phyloP scores from a whole-genome alignment of 2,113 vertebrate genomes.

The Dipodomys stephensi region DNA sequence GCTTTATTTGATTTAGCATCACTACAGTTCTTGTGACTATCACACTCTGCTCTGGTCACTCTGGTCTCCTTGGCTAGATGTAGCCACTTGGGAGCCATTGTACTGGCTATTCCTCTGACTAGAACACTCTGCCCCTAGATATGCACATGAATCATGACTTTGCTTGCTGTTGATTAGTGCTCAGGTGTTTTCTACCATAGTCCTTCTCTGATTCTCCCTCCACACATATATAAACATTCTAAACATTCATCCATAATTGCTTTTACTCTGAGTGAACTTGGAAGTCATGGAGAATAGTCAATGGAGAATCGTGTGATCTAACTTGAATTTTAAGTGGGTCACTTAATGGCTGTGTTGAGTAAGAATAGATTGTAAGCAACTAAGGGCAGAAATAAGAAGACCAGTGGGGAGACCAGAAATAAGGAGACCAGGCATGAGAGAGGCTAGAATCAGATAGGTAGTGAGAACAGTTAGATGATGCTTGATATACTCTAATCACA shows the following conservation, averaged over 20 bases:
- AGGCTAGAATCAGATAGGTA: not conserved
- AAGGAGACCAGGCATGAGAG: not conserved
- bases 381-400: not conserved
- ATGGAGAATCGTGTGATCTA: not conserved
- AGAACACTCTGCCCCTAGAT: too few relatives aligned
- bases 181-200: too few relatives aligned
- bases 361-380: not conserved
- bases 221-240: too few relatives aligned
- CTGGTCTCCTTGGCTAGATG: too few relatives aligned
- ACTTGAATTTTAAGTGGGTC: slow-evolving; percentile 31
- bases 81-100: too few relatives aligned
- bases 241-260: not conserved
- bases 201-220: too few relatives aligned
- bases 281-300: not conserved
- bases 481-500: not conserved
- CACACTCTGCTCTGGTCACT: too few relatives aligned
- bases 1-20: too few relatives aligned
- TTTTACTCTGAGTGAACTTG: not conserved
- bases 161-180: too few relatives aligned
- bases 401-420: not conserved
- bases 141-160: too few relatives aligned
- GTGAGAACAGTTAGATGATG: not conserved
- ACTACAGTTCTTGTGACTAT: too few relatives aligned
- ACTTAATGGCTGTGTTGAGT: not conserved
- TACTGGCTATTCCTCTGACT: too few relatives aligned